Evolutionary conservation across 2,113 vertebrate genomes (phyloP).

Genomic region (Lycaon pictus): DNA sequence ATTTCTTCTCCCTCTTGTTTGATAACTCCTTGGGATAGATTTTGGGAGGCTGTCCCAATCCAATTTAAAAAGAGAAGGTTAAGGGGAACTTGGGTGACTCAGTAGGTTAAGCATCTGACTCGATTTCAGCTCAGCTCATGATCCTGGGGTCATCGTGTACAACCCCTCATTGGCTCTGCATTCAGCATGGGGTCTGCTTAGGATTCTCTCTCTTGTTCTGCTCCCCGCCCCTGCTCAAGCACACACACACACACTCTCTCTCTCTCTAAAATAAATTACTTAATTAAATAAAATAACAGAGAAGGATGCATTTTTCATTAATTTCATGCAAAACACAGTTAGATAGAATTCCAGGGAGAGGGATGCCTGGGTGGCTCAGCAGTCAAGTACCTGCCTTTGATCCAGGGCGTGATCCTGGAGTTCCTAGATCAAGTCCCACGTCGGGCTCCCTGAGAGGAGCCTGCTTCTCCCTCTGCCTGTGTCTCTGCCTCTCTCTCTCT

Average conservation of each 20-base stretch:
- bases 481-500: too few species aligned
- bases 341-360: background rate
- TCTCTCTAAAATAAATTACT: background rate
- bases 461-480: too few species aligned
- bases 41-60: background rate
- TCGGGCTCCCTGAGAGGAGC: too few species aligned
- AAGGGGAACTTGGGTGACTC: background rate
- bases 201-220: background rate
- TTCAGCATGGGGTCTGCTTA: background rate
- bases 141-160: background rate
- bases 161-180: background rate
- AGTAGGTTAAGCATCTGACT: background rate
- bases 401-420: too few species aligned
- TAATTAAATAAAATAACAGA: background rate
- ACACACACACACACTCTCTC: too few species aligned
- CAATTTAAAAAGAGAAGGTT: conserved; percentile 1
- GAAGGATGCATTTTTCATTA: background rate
- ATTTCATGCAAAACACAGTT: background rate
- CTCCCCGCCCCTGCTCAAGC: background rate
- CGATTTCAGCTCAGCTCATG: background rate
- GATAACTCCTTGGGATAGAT: background rate
- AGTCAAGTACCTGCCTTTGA: too few species aligned
- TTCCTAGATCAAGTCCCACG: too few species aligned
- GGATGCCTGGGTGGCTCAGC: too few species aligned
- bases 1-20: background rate